These are phyloP conservation scores for Sisor rabdophorus DNA, from an alignment of 2,113 vertebrate genomes.

Conservation along the genomic window DNA sequence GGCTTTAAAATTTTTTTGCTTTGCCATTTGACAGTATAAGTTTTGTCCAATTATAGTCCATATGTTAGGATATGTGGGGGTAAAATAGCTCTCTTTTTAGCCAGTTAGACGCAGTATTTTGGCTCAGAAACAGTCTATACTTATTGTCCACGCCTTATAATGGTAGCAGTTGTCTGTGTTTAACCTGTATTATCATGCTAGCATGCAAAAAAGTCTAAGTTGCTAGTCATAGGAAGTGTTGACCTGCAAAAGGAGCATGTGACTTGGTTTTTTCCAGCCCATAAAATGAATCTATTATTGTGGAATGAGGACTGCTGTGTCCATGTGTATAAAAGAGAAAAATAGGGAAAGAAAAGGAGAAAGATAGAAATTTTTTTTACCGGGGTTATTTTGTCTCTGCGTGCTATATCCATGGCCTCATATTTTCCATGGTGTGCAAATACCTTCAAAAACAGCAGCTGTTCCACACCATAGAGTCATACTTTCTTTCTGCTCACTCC, in stretches of 20 bases:
- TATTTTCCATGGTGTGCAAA: slow-evolving; percentile 70
- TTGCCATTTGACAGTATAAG: too few relatives aligned
- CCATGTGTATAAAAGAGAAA: slow-evolving; percentile 5
- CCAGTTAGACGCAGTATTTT: slow-evolving; percentile 19
- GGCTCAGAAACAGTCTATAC: slow-evolving; percentile 9
- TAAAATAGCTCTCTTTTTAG: neutral
- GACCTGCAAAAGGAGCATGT: slow-evolving; percentile 38
- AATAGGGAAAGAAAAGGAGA: neutral
- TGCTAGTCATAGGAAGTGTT: slow-evolving; percentile 20
- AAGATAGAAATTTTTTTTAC: slow-evolving; percentile 43
- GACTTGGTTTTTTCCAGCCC: slow-evolving; percentile 54
- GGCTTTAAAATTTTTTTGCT: too few relatives aligned
- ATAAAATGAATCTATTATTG: slow-evolving; percentile 58
- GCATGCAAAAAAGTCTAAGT: slow-evolving; percentile 6
- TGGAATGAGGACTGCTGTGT: slow-evolving; percentile 41
- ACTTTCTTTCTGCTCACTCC: slow-evolving; percentile 17
- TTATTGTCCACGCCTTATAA: neutral
- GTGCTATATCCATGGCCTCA: slow-evolving; percentile 58
- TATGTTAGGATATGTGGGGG: slow-evolving; percentile 16
- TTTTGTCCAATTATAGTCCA: too few relatives aligned
- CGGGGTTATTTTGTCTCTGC: slow-evolving; percentile 53
- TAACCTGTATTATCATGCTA: slow-evolving; percentile 7
- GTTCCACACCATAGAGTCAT: slow-evolving; percentile 53
- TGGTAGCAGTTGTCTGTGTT: slow-evolving; percentile 7
- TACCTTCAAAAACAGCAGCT: slow-evolving; percentile 60